Base-by-base conservation (phyloP, 2,113 vertebrate genomes). In the Alectura lathami region DNA sequence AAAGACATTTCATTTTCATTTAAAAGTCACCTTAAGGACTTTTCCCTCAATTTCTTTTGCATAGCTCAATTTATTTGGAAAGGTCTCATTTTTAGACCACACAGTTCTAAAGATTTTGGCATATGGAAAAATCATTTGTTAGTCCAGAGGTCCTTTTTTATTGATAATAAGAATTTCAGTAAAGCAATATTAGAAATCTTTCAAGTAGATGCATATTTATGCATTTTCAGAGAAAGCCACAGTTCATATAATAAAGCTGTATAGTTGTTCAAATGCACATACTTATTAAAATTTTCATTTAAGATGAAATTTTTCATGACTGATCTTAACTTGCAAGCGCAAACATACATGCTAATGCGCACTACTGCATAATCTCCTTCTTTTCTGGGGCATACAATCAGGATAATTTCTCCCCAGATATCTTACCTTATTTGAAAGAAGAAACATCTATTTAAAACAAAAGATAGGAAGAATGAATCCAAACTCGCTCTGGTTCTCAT, bases 1-100 rank as follows among this genome's bases (percentile, higher is more conserved):
- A 97, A 95, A 96, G 97, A 96, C 97, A 97, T 96, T 98, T 98
- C 97, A 97, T 98, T 98, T 98, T 97, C 97, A 97, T 97, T 98
- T 97, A 97, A 95, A 97, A 98, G 97, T 97, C 97, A 98, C 97
- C 97, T 96, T 97, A 97, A 97, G 97, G 97, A 98, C 93, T 97
- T 97, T 90, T 95, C 82, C 90, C 89, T 97, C 97, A 91, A 92
- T 97, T 96, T 97, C 89, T 95, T 95, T 81, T 12, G 3, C 91
- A 91, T 91, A 88, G 95, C 95, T 96, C 97, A 95, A 97, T 98
- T 96, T 97, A 97, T 97, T 97, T 97, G 84, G 93, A 96, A 97
- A 97, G 92, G 94, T 94, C 95, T 97, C 96, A 95, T 96, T 97
- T 97, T 92, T 64, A 95, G 97, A 86, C 94, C 89, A 92, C 80